Evolutionary conservation across 2,113 vertebrate genomes (phyloP), one percentile per base, ranked within the genome.

Genomic region (Chaetodon auriga): DNA sequence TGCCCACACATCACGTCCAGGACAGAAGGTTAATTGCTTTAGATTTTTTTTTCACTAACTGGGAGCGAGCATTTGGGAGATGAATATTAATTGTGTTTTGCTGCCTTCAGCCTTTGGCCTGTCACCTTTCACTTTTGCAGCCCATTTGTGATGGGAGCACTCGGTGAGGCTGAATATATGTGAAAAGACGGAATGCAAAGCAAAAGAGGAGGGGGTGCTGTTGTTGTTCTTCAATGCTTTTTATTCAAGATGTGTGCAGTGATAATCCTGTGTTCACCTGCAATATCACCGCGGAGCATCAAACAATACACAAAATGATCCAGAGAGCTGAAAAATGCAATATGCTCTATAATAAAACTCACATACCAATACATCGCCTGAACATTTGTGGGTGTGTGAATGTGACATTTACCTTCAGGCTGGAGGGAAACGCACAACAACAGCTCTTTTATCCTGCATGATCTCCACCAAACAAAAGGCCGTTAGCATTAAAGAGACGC

Each of bases 11-110:
- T 92, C 88, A 90, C 78, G 60, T 78, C 70, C 72, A 64, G 81
- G 81, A 92, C 87, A 43, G 49, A 70, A 90, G 90, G 93, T 94
- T 93, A 93, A 94, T 94, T 92, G 88, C 89, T 89, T 87, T 68
- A 78, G 82, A 81, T 81, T 66, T 68, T 48, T 86, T 80, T 86
- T 80, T 80, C 62, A 63, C 38, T 79, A 64, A 45, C 43, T 19
- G 46, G 48, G 58, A 84, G 76, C 36, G 41, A 6, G 45, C 48
- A 53, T 81, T 76, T 70, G 78, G 75, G 66, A 83, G 87, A 71
- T 72, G 87, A 92, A 93, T 93, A 87, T 88, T 90, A 90, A 93
- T 89, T 68, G 63, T 15, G 54, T 84, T 86, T 83, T 69, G 48
- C 45, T 43, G 69, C 75, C 81, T 81, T 69, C 81, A 60, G 69